phyloP scores from a whole-genome alignment of 1,140 invertebrate species.

The Contarinia nasturtii region DNA sequence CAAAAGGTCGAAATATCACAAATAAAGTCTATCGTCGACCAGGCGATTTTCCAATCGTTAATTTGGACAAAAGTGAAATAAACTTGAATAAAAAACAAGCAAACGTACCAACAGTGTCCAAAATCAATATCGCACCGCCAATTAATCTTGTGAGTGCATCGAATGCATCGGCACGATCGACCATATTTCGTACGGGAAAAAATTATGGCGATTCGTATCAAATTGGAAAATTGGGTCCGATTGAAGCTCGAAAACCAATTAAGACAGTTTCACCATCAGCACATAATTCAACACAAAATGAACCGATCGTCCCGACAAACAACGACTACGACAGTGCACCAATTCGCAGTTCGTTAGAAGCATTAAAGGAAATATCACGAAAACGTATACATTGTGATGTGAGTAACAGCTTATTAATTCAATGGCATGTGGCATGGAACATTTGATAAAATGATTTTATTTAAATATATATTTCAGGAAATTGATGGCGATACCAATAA shows the following conservation, averaged over 20 bases:
- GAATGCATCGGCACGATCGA: constrained; percentile 14
- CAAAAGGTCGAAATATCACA: constrained; percentile 12
- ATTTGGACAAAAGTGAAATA: constrained; percentile 16
- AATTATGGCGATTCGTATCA: no score
- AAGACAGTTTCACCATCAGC: background rate
- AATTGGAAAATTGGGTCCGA: constrained; percentile 3
- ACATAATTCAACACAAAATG: background rate
- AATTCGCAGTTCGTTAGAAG: constrained; percentile 27
- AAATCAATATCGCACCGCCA: constrained; percentile 23
- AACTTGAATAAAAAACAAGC: constrained; percentile 12
- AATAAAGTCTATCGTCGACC: constrained; percentile 20
- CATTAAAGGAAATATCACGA: constrained; percentile 28
- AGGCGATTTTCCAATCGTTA: constrained; percentile 16
- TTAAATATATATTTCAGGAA: background rate
- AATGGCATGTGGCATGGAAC: background rate
- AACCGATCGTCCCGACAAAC: background rate
- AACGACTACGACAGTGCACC: constrained; percentile 13
- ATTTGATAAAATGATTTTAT: no score
- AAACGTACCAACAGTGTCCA: constrained; percentile 13
- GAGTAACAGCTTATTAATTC: constrained; percentile 9
- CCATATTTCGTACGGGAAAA: constrained; percentile 18
- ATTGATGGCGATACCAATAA: background rate
- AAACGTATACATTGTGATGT: constrained; percentile 27
- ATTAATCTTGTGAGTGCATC: constrained; percentile 11
- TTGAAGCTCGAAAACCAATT: background rate